These are phyloP conservation scores for Lepus americanus DNA, from an alignment of 2,113 vertebrate genomes.

Conservation along the genomic window DNA sequence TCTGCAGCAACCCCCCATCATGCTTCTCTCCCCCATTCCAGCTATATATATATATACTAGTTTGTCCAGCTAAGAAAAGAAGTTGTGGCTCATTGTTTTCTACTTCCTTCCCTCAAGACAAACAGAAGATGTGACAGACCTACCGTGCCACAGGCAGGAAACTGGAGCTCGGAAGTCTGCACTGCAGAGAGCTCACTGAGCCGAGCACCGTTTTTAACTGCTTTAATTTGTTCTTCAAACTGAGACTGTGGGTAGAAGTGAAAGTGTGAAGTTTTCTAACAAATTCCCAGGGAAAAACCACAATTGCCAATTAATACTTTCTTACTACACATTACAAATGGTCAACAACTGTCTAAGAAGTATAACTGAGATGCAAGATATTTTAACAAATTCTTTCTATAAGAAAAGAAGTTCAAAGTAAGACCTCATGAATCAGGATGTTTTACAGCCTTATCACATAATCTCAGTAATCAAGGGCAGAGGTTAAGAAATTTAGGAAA, in stretches of 20 bases:
- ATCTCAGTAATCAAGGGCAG: background rate
- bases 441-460: background rate
- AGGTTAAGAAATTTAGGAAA: background rate
- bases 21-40: background rate
- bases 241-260: slow-evolving; percentile 84
- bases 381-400: background rate
- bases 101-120: background rate
- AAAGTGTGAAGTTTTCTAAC: slow-evolving; percentile 1
- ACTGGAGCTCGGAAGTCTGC: slow-evolving; percentile 64
- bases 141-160: slow-evolving; percentile 82
- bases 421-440: background rate
- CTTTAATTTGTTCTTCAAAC: slow-evolving; percentile 89
- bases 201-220: slow-evolving; percentile 84
- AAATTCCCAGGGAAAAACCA: background rate
- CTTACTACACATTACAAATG: background rate
- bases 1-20: background rate
- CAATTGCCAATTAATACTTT: background rate
- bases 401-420: background rate
- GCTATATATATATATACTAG: too few species aligned
- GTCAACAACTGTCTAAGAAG: background rate
- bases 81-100: background rate
- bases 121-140: slow-evolving; percentile 58
- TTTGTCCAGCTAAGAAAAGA: background rate
- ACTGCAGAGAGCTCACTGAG: slow-evolving; percentile 80
- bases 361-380: background rate